Conservation (phyloP, 1,140 invertebrate genomes). For the Drosophila fuyamai region DNA sequence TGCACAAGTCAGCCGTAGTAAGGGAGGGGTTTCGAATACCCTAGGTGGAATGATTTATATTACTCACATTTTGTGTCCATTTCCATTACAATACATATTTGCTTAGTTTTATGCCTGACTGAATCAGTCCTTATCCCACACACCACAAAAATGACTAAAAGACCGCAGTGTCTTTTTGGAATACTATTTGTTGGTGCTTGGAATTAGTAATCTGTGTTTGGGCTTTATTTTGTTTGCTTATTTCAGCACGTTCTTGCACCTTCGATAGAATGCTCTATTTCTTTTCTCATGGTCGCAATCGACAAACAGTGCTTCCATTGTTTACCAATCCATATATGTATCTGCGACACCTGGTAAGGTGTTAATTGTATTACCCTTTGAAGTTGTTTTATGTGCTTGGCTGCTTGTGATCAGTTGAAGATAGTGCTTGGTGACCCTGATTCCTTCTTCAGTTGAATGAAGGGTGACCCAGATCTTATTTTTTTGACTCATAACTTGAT, state of each 20-base stretch:
- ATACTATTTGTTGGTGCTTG: background rate
- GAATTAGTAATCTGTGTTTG: slow-evolving; percentile 30
- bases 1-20: slow-evolving; percentile 1
- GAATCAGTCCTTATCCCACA: slow-evolving; percentile 1
- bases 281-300: slow-evolving; percentile 23
- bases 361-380: slow-evolving; percentile 6
- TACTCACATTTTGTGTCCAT: background rate
- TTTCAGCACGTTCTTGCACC: slow-evolving; percentile 32
- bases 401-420: background rate
- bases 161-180: background rate
- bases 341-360: slow-evolving; percentile 16
- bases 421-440: background rate
- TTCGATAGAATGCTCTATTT: slow-evolving; percentile 31
- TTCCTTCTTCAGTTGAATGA: background rate
- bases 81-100: slow-evolving; percentile 2
- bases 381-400: no score
- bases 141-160: background rate
- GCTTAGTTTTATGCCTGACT: slow-evolving; percentile 9
- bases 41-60: background rate
- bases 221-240: slow-evolving; percentile 15
- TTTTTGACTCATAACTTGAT: background rate
- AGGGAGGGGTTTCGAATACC: background rate
- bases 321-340: slow-evolving; percentile 2
- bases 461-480: background rate
- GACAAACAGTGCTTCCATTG: slow-evolving; percentile 12